These are phyloP conservation scores for Parauchenoglanis punctatus DNA, from an alignment of 2,797 vertebrate species.

Conservation along the genomic window DNA sequence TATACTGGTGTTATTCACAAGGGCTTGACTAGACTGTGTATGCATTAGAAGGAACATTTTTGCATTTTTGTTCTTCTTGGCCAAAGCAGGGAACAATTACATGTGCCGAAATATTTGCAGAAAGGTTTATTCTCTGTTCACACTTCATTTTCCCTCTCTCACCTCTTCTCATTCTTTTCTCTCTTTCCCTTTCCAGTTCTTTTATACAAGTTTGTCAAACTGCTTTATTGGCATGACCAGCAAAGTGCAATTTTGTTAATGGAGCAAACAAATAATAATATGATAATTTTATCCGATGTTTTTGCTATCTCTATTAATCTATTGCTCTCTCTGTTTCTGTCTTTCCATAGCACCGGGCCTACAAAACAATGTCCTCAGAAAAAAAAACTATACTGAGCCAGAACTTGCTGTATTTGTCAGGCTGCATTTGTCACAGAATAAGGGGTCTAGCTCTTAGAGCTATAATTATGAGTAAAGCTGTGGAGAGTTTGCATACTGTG, in stretches of 20 bases:
- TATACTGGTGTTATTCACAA: constrained; percentile 69
- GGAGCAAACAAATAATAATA: background rate
- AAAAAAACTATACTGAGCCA: constrained; percentile 34
- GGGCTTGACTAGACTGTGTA: constrained; percentile 57
- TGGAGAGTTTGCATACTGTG: constrained; percentile 64
- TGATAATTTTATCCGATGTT: background rate
- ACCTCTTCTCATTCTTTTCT: background rate
- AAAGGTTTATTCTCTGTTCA: background rate
- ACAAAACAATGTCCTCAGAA: background rate
- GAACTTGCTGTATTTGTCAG: constrained; percentile 53
- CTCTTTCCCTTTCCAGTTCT: background rate
- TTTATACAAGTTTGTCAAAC: background rate
- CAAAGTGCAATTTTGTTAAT: background rate
- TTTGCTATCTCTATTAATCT: background rate
- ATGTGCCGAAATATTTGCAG: constrained; percentile 32
- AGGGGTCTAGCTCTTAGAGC: constrained; percentile 70
- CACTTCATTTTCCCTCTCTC: constrained; percentile 39
- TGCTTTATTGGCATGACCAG: background rate
- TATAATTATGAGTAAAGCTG: constrained; percentile 65
- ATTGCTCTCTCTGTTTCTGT: background rate
- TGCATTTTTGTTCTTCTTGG: background rate
- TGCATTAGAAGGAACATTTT: background rate
- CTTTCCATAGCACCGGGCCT: background rate
- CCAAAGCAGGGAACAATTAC: constrained; percentile 8
- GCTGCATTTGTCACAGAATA: constrained; percentile 66